Evolutionary conservation across 2,888 invertebrate species (phyloP).

Genomic region (Orthosia gracilis): DNA sequence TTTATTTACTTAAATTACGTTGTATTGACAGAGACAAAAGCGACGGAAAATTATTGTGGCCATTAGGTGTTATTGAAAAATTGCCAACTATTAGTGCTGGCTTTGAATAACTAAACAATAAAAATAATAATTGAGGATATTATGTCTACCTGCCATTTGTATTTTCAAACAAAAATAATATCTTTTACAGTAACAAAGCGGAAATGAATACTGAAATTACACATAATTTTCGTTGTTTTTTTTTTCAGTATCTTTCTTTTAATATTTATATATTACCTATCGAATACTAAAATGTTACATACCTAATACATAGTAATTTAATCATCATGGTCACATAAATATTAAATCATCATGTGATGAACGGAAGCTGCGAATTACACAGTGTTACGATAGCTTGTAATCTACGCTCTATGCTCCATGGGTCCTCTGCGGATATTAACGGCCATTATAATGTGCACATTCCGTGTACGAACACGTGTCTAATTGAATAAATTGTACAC

Average conservation of each 20-base stretch:
- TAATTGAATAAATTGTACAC: slow-evolving; percentile 25
- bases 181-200: background rate
- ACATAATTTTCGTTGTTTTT: background rate
- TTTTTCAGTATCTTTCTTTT: background rate
- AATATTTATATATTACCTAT: background rate
- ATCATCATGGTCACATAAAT: background rate
- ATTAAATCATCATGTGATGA: slow-evolving; percentile 17
- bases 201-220: background rate
- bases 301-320: background rate
- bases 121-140: slow-evolving; percentile 27
- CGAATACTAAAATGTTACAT: background rate
- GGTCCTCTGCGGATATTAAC: slow-evolving; percentile 18
- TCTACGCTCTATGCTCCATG: slow-evolving; percentile 7
- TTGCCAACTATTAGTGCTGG: slow-evolving; percentile 22
- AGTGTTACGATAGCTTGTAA: slow-evolving; percentile 12
- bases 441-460: slow-evolving; percentile 38
- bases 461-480: slow-evolving; percentile 18
- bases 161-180: slow-evolving; percentile 15
- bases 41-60: background rate
- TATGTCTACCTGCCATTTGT: background rate
- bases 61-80: slow-evolving; percentile 24
- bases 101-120: slow-evolving; percentile 25
- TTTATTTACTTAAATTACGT: slow-evolving; percentile 7
- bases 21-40: slow-evolving; percentile 12
- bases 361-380: slow-evolving; percentile 46